These are phyloP conservation scores for Caenorhabditis remanei DNA, from an alignment of 1,140 invertebrate genomes.

Conservation along the genomic window DNA sequence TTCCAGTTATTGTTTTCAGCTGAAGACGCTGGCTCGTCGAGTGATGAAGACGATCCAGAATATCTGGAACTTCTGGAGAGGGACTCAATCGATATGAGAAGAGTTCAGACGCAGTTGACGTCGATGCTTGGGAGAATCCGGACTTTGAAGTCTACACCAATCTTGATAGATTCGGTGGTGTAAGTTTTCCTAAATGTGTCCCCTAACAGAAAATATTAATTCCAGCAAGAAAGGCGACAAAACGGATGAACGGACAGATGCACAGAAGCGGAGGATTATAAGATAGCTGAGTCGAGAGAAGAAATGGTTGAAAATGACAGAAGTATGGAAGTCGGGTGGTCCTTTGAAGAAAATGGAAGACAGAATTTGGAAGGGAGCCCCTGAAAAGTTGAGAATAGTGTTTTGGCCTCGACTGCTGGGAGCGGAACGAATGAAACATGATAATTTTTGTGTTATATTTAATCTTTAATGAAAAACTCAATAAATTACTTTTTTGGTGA, in stretches of 20 bases:
- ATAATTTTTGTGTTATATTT: too few species aligned
- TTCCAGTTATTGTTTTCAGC: slow-evolving; percentile 43
- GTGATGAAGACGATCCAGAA: slow-evolving; percentile 71
- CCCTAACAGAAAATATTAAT: background rate
- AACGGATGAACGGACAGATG: slow-evolving; percentile 47
- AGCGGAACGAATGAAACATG: slow-evolving; percentile 68
- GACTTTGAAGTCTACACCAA: slow-evolving; percentile 92
- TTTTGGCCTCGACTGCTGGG: slow-evolving; percentile 72
- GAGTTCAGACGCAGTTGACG: slow-evolving; percentile 88
- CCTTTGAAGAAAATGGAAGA: slow-evolving; percentile 75
- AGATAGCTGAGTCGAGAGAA: slow-evolving; percentile 88
- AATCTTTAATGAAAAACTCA: too few species aligned
- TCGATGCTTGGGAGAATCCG: slow-evolving; percentile 97
- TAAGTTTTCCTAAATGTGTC: slow-evolving; percentile 78
- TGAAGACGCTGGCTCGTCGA: slow-evolving; percentile 65
- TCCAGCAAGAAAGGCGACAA: slow-evolving; percentile 68
- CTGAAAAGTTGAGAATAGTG: slow-evolving; percentile 82
- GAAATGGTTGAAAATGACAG: slow-evolving; percentile 98
- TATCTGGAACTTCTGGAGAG: slow-evolving; percentile 83
- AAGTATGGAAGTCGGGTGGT: slow-evolving; percentile 83
- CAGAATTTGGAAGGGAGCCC: slow-evolving; percentile 96
- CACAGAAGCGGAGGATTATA: slow-evolving; percentile 66
- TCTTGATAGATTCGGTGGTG: slow-evolving; percentile 97
- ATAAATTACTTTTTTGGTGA: too few species aligned
- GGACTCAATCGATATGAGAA: slow-evolving; percentile 90